Percentiles rank a stretch among this genome's conserved stretches.
phyloP scores from a whole-genome alignment of 2,113 vertebrate species.

The Agapornis roseicollis region DNA sequence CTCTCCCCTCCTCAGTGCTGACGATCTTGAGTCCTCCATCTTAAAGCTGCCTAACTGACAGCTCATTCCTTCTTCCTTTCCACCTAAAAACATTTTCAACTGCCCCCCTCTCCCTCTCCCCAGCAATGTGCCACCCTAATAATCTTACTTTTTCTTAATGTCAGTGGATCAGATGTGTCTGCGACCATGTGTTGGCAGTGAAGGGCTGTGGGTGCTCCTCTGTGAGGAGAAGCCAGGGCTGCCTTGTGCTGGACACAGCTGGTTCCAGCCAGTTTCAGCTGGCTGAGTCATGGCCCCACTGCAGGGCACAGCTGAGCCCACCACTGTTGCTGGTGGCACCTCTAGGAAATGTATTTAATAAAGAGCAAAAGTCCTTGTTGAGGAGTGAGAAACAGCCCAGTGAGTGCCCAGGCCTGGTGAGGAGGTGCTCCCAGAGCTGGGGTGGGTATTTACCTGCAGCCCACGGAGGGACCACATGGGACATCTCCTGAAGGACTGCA shows the following conservation, averaged over 20 bases:
- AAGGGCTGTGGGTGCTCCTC: not conserved
- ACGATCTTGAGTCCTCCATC: rapidly evolving
- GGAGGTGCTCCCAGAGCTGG: rapidly evolving
- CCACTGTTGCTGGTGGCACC: rapidly evolving
- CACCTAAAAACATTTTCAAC: not conserved
- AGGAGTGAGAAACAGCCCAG: not conserved
- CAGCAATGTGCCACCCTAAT: not conserved
- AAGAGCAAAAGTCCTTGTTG: not conserved
- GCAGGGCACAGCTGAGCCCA: not conserved
- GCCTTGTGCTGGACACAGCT: rapidly evolving
- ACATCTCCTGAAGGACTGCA: not conserved
- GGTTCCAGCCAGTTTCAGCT: not conserved
- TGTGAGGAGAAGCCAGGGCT: not conserved
- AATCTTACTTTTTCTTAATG: not conserved
- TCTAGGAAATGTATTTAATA: not conserved
- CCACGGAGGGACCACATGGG: rapidly evolving
- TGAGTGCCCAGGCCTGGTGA: not conserved
- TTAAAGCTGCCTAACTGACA: not conserved
- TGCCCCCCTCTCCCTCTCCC: not conserved
- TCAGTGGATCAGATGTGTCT: not conserved
- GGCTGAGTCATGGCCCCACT: rapidly evolving
- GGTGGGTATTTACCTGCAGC: not conserved
- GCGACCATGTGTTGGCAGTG: rapidly evolving
- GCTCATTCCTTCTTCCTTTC: not conserved
- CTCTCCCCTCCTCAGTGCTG: not conserved